Evolutionary conservation across 2,113 vertebrate genomes (phyloP), one percentile per base, ranked within the genome.

Genomic region (Hyaena hyaena): DNA sequence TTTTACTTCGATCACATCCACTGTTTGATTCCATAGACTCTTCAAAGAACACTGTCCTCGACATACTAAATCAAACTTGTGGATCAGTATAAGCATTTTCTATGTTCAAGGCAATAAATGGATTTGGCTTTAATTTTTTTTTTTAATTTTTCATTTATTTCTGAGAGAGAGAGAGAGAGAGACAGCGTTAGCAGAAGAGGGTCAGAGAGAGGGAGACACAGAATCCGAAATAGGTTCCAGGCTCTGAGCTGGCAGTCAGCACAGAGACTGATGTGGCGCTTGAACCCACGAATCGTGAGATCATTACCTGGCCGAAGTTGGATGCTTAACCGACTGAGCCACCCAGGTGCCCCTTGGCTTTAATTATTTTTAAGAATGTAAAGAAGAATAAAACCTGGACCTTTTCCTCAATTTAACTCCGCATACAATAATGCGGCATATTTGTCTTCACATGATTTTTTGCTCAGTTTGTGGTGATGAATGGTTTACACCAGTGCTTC

Each of bases 1-100:
- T 84, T 61, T 93, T 48, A 45, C 14, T 65, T 96, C 17, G 8
- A 21, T 92, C 71, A 97, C 89, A 88, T 63, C 43, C 74, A 35
- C 39, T 65, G 24, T 83, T 83, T 88, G 43, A 88, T 61, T 84
- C 28, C 68, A 12, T n/a, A 85, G 19, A 77, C 39, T 92, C 15
- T 93, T 91, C 45, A 95, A 88, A 95, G 82, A 96, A 35, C 19
- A 28, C 14, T 83, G 2, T 43, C 74, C 87, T 74, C 50, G 15
- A 92, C 85, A 88, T 68, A 79, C 43, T 68, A 71, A 84, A 81
- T 94, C 24, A 71, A 74, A 91, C 12, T 93, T 77, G 66, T 48
- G 66, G 31, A 89, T 96, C 43, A 58, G 4, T 83, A 73, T 90
- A 80, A 95, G 68, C n/a, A 79, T 68, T 96, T 97, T 95, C 63